phyloP scores from a whole-genome alignment of 2,888 invertebrate genomes.

The Melanophora roralis region DNA sequence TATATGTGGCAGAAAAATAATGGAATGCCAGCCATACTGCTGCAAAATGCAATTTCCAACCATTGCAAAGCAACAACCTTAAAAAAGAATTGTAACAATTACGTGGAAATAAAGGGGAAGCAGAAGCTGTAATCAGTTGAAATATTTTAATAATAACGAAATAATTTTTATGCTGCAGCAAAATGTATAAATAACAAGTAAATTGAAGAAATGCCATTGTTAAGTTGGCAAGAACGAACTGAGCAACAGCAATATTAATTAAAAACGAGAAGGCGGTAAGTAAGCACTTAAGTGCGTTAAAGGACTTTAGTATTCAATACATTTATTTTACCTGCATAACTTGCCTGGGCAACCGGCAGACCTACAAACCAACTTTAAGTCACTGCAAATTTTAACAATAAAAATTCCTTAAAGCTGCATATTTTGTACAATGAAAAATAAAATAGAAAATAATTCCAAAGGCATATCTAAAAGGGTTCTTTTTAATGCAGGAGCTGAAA shows the following conservation, averaged over 20 bases:
- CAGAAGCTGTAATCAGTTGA: constrained; percentile 27
- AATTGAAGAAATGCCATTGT: constrained; percentile 39
- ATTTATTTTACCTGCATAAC: constrained; percentile 1
- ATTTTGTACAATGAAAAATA: not conserved
- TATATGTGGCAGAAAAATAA: not conserved
- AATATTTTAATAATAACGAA: constrained; percentile 48
- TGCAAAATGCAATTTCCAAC: constrained; percentile 4
- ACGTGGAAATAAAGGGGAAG: not conserved
- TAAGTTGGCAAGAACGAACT: not conserved
- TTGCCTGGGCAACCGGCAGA: not conserved
- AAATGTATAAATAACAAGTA: not conserved
- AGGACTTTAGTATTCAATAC: not conserved
- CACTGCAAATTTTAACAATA: constrained; percentile 25
- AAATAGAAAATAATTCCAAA: not conserved
- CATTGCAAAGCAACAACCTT: not conserved
- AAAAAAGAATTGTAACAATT: not conserved
- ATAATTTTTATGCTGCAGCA: constrained; percentile 10
- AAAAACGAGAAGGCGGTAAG: no score
- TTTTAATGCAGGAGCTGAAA: not conserved
- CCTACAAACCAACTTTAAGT: not conserved
- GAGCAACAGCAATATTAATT: not conserved
- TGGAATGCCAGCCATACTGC: constrained; percentile 27
- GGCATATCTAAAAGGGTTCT: not conserved
- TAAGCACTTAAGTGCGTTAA: not conserved
- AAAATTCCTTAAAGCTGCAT: constrained; percentile 32